Evolutionary conservation across 2,888 invertebrate species (phyloP), one percentile per base, ranked within the genome.

Genomic region (Caenorhabditis virilis): DNA sequence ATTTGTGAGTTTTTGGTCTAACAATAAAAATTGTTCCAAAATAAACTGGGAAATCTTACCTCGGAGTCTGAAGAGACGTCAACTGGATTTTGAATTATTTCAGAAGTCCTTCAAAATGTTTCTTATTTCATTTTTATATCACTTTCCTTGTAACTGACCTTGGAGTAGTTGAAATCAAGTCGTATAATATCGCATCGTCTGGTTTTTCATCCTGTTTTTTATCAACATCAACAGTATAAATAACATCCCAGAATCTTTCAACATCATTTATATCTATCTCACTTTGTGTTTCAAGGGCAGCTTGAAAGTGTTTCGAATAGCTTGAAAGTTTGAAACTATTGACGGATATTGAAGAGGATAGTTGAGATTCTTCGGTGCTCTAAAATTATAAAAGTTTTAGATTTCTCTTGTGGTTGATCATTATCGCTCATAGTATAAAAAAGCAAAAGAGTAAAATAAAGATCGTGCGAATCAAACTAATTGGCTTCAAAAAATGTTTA

Each of bases 201-300:
- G 30, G 30, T 30, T 30, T 30, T 30, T 30, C 30, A 9, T 30
- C 30, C 30, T 6, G 13, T 30, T 6, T 27, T n/a, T 13, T 5
- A 27, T 45, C 27, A n/a, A 27, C 4, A 27, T 27, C 23, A 9
- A 27, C 27, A 2, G 26, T 27, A 16, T 65, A 65, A 2, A 65
- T 36, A 39, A 59, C 59, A 38, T 65, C 65, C 65, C 65, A 65
- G 38, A 65, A 64, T 56, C 51, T 47, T 15, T 65, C 65, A 1
- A 65, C 46, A 35, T 65, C 53, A 2, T 33, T 30, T 0, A 48
- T 27, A 52, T 65, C 59, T 9, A 65, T 39, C 18, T 65, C 59
- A 30, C 59, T 60, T 33, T 52, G 42, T 5, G 52, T 43, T 11
- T 59, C 48, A 11, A 38, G 35, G 22, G 65, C 65, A 36, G 54